Percentiles rank a stretch among this genome's conserved stretches.
These are phyloP conservation scores for Mungos mungo DNA, from an alignment of 2,113 vertebrate genomes.

Conservation along the genomic window DNA sequence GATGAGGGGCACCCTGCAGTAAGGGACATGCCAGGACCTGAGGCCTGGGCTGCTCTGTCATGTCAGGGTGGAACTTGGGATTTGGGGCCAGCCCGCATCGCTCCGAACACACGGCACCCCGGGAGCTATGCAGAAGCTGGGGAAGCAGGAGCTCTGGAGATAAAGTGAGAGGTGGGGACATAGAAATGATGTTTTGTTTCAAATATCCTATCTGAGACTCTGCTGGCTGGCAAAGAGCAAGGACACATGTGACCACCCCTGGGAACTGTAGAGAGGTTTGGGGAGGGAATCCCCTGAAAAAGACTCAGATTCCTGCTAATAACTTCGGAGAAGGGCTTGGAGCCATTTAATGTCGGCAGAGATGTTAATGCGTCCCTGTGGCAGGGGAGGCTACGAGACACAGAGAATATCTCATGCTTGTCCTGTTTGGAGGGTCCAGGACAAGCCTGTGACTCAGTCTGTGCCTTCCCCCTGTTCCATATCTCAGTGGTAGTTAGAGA, in stretches of 20 bases:
- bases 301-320: not conserved
- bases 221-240: not conserved
- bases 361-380: not conserved
- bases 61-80: rapidly evolving
- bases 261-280: not conserved
- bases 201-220: not conserved
- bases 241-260: rapidly evolving
- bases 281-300: not conserved
- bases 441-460: not conserved
- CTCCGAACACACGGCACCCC: not conserved
- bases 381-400: not conserved
- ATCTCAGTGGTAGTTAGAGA: constrained; percentile 67
- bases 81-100: not conserved
- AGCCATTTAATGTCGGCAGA: not conserved
- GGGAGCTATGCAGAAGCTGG: not conserved
- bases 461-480: not conserved
- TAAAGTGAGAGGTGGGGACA: not conserved
- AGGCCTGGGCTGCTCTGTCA: not conserved
- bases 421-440: not conserved
- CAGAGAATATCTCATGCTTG: not conserved
- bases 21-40: not conserved
- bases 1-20: rapidly evolving
- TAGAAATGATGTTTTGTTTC: not conserved
- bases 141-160: not conserved
- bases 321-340: not conserved